These are phyloP conservation scores for Lutraria rhynchaena DNA, from an alignment of 1,140 invertebrate species.

Conservation along the genomic window DNA sequence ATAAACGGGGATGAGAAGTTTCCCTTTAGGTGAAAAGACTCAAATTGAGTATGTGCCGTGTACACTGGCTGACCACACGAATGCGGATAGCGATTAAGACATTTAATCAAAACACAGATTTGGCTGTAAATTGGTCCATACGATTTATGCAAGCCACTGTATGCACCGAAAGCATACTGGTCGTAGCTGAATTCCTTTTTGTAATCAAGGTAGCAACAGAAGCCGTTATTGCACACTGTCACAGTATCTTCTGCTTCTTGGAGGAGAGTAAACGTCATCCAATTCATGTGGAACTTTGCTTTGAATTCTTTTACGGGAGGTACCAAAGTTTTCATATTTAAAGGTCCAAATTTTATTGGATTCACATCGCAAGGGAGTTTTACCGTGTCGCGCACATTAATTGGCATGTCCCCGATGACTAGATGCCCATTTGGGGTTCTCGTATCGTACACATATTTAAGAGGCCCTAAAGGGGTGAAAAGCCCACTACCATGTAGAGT, in stretches of 20 bases:
- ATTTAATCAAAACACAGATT: slow-evolving; percentile 72
- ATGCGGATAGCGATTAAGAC: slow-evolving; percentile 52
- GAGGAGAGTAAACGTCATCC: slow-evolving; percentile 66
- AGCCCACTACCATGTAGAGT: slow-evolving; percentile 82
- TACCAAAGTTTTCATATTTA: slow-evolving; percentile 10
- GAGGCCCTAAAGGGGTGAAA: slow-evolving; percentile 73
- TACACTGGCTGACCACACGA: slow-evolving; percentile 62
- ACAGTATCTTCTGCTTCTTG: slow-evolving; percentile 36
- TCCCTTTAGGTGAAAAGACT: slow-evolving; percentile 58
- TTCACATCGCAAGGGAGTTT: slow-evolving; percentile 21
- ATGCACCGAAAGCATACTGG: slow-evolving; percentile 72
- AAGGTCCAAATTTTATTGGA: slow-evolving; percentile 26
- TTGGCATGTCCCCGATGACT: slow-evolving; percentile 64
- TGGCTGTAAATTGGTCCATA: slow-evolving; percentile 72
- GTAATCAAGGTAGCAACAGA: slow-evolving; percentile 71
- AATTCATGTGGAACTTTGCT: slow-evolving; percentile 59
- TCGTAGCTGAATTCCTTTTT: slow-evolving; percentile 38
- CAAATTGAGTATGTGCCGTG: slow-evolving; percentile 63
- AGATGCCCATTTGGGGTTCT: slow-evolving; percentile 46
- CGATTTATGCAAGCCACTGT: slow-evolving; percentile 69
- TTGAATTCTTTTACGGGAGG: slow-evolving; percentile 46
- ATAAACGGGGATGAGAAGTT: slow-evolving; percentile 70
- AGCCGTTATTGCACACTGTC: slow-evolving; percentile 61
- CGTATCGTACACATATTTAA: slow-evolving; percentile 60
- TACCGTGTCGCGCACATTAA: slow-evolving; percentile 1